Evolutionary conservation across 2,888 invertebrate species (phyloP).

Genomic region (Calliphora vomitoria): DNA sequence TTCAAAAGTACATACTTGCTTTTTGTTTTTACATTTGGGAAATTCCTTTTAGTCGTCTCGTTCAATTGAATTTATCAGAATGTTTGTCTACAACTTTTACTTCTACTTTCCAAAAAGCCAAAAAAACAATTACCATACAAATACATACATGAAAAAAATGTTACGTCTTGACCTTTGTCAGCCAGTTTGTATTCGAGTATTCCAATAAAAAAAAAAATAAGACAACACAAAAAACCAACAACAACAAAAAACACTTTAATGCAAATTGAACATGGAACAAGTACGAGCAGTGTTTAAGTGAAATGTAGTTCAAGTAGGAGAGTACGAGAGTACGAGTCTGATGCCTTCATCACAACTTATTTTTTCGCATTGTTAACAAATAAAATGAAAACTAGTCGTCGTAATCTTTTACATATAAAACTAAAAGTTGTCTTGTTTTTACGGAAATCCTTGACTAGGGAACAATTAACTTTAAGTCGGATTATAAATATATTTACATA

Average conservation of each 20-base stretch:
- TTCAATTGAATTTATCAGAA: conserved; percentile 64
- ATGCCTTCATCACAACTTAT: neutral
- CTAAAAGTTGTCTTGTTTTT: conserved; percentile 1
- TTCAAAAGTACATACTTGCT: neutral
- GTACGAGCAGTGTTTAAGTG: conserved; percentile 33
- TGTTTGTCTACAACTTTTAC: conserved; percentile 66
- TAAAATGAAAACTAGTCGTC: neutral
- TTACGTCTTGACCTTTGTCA: conserved; percentile 61
- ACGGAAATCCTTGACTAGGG: conserved; percentile 8
- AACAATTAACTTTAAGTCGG: neutral
- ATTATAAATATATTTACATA: neutral
- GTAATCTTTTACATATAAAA: conserved; percentile 12
- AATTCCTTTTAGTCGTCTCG: conserved; percentile 50
- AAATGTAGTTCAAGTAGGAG: neutral
- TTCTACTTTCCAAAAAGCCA: conserved; percentile 48
- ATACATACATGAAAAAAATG: conserved; percentile 3
- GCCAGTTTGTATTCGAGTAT: conserved; percentile 37
- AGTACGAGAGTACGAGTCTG: too few relatives aligned
- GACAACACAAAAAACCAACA: conserved; percentile 17
- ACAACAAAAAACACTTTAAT: conserved; percentile 21
- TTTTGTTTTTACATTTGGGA: conserved; percentile 38
- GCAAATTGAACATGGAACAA: conserved; percentile 24
- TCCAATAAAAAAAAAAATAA: conserved; percentile 9
- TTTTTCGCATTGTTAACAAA: neutral
- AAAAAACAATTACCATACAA: conserved; percentile 52